phyloP scores from a whole-genome alignment of 2,888 invertebrate species.

The Coleophora deauratella region DNA sequence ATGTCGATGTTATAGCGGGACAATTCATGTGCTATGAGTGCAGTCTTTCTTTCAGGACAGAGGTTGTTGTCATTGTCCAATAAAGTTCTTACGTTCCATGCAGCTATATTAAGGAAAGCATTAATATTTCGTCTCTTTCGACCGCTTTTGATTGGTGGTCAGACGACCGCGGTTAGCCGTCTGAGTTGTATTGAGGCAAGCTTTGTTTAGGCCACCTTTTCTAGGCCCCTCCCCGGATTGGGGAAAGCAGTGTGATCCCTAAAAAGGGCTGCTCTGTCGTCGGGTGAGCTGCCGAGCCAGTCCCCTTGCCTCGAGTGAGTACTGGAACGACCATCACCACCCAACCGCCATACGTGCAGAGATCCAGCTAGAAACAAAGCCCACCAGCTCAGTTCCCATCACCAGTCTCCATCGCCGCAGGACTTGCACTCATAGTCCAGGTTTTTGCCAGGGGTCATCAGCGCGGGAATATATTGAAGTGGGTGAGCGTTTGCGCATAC shows the following conservation, averaged over 20 bases:
- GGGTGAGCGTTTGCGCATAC: conserved; percentile 5
- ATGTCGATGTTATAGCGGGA: no score
- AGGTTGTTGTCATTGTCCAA: not conserved
- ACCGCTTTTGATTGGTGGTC: conserved; percentile 1
- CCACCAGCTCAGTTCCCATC: conserved; percentile 8
- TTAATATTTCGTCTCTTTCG: not conserved
- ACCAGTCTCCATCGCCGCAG: conserved; percentile 5
- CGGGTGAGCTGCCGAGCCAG: conserved; percentile 1
- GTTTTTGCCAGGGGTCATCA: conserved; percentile 7
- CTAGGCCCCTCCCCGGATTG: no score
- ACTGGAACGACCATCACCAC: conserved; percentile 6
- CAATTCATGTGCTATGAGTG: no score
- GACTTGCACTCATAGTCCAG: conserved; percentile 5
- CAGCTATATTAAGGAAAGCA: not conserved
- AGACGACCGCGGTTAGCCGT: not conserved
- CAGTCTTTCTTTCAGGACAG: no score
- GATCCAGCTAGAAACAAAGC: conserved; percentile 4
- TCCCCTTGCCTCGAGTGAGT: conserved; percentile 3
- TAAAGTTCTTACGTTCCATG: not conserved
- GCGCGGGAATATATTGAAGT: conserved; percentile 11
- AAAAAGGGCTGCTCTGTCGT: conserved; percentile 1
- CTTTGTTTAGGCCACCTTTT: no score
- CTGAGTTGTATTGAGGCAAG: not conserved
- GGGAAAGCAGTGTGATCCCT: no score
- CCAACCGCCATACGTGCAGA: conserved; percentile 9